These are phyloP conservation scores for Vicugna pacos DNA, from an alignment of 2,113 vertebrate species.

Conservation along the genomic window DNA sequence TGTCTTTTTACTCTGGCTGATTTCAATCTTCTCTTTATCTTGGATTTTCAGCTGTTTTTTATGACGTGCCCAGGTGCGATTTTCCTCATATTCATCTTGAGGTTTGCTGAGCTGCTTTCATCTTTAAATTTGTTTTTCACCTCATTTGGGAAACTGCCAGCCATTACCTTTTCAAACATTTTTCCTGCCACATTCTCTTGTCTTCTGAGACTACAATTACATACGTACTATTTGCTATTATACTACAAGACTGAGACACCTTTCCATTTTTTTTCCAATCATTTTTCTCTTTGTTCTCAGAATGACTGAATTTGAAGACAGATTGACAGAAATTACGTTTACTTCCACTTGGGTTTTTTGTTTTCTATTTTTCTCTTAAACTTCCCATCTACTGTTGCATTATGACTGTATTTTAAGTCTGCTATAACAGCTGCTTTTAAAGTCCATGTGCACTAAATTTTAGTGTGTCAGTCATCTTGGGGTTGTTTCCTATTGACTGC, in stretches of 20 bases:
- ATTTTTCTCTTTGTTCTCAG: background rate
- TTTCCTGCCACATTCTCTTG: background rate
- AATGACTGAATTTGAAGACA: background rate
- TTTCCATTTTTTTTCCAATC: background rate
- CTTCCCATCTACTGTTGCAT: background rate
- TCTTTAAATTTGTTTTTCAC: background rate
- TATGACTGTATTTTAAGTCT: background rate
- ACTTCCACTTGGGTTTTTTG: background rate
- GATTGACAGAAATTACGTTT: background rate
- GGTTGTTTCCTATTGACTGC: background rate
- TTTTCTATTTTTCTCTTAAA: conserved; percentile 50
- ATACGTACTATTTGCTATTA: background rate
- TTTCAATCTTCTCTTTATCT: background rate
- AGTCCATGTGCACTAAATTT: background rate
- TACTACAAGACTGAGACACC: background rate
- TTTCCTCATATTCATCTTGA: background rate
- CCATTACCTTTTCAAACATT: background rate
- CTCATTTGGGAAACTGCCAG: background rate
- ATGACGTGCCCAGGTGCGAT: background rate
- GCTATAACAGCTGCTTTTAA: background rate
- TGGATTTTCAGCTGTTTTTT: background rate
- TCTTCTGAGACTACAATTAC: background rate
- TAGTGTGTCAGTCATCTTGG: background rate
- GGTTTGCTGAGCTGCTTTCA: background rate
- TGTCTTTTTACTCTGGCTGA: background rate